Evolutionary conservation across 2,888 invertebrate genomes (phyloP).

Genomic region (Lepas anatifera): DNA sequence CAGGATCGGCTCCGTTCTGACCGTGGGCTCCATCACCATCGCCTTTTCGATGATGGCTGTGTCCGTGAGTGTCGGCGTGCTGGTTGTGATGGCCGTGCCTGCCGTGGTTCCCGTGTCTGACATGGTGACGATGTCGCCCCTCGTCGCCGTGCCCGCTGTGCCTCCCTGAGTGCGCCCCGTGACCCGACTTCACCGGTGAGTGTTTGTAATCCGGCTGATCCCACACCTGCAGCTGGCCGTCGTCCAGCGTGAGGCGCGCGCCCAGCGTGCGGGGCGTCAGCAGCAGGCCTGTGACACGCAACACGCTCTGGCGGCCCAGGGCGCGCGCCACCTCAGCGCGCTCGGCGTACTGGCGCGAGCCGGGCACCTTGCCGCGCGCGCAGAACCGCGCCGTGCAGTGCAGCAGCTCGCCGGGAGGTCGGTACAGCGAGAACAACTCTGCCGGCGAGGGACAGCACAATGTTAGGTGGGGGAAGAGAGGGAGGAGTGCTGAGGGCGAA

Average conservation of each 20-base stretch:
- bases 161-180: too few species aligned
- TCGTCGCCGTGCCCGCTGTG: too few species aligned
- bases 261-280: conserved; percentile 31
- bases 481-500: too few species aligned
- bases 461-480: too few species aligned
- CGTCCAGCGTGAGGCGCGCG: conserved; percentile 30
- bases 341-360: conserved; percentile 27
- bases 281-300: conserved; percentile 30
- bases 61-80: conserved; percentile 33
- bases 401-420: conserved; percentile 20
- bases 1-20: too few species aligned
- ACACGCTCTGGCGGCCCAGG: conserved; percentile 27
- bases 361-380: conserved; percentile 26
- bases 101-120: too few species aligned
- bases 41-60: too few species aligned
- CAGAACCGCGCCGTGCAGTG: conserved; percentile 32
- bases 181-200: conserved; percentile 39
- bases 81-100: too few species aligned
- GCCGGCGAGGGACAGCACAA: too few species aligned
- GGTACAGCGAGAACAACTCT: not conserved
- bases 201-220: conserved; percentile 33
- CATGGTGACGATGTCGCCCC: too few species aligned
- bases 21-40: too few species aligned
- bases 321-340: conserved; percentile 26
- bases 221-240: conserved; percentile 29